A percentile compares a stretch with the other conserved stretches of the same genome.
phyloP scores from a whole-genome alignment of 1,140 invertebrate species.

The Drosophila insularis region DNA sequence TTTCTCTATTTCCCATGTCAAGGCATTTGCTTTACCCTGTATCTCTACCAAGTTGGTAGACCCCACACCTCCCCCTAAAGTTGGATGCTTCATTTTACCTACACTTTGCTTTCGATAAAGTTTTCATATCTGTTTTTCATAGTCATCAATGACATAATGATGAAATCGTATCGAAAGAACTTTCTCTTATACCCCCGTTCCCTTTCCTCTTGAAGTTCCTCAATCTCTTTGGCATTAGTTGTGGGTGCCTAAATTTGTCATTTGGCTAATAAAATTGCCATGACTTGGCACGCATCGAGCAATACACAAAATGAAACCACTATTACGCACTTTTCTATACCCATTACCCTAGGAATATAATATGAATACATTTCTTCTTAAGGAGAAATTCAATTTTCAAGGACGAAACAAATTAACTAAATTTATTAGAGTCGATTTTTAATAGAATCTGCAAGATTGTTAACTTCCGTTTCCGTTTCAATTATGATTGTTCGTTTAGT shows the following conservation, averaged over 20 bases:
- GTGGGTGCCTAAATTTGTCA: slow-evolving; percentile 60
- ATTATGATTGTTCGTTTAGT: no score
- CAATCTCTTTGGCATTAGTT: not conserved
- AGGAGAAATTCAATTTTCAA: no score
- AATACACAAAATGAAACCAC: slow-evolving; percentile 12
- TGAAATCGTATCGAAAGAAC: slow-evolving; percentile 31
- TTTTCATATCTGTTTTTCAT: slow-evolving; percentile 63
- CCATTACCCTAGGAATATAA: not conserved
- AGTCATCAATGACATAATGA: slow-evolving; percentile 59
- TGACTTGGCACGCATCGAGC: slow-evolving; percentile 50
- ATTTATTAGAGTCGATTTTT: no score
- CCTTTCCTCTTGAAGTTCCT: not conserved
- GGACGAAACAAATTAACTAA: no score
- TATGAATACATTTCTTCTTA: no score
- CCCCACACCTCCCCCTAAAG: no score
- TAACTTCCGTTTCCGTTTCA: no score
- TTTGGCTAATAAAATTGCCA: slow-evolving; percentile 70
- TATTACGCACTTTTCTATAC: not conserved
- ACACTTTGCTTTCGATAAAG: slow-evolving; percentile 10
- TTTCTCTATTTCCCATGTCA: not conserved
- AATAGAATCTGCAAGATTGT: no score
- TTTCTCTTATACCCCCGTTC: not conserved
- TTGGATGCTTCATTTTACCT: no score
- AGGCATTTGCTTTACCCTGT: not conserved
- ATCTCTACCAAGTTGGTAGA: not conserved